These are phyloP conservation scores for Collichthys lucidus DNA, from an alignment of 2,113 vertebrate genomes.

Conservation along the genomic window DNA sequence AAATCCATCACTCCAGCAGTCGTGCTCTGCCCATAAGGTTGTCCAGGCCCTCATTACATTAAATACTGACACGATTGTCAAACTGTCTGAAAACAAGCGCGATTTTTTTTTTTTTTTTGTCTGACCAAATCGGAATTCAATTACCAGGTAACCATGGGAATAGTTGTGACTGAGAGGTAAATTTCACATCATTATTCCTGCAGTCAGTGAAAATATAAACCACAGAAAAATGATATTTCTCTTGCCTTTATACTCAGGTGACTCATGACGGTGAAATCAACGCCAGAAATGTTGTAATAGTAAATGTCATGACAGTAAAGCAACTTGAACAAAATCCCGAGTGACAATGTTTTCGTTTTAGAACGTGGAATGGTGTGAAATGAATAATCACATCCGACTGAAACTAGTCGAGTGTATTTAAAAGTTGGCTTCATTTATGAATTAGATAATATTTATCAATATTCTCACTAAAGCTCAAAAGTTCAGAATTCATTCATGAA, in stretches of 20 bases:
- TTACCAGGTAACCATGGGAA: not conserved
- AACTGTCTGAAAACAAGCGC: conserved; percentile 11
- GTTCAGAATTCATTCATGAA: too few species aligned
- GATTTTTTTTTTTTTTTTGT: too few species aligned
- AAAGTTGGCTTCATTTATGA: too few species aligned
- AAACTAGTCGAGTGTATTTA: not conserved
- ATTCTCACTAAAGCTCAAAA: too few species aligned
- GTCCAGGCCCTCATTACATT: not conserved
- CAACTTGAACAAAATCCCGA: not conserved
- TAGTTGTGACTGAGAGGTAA: not conserved
- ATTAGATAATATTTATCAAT: too few species aligned
- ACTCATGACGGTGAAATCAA: not conserved
- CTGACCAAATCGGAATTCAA: not conserved
- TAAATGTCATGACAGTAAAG: not conserved
- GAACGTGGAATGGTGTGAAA: not conserved
- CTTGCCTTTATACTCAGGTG: not conserved
- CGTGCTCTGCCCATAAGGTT: not conserved
- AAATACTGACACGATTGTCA: conserved; percentile 26
- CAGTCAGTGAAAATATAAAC: not conserved
- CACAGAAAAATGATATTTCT: not conserved
- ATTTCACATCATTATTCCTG: conserved; percentile 16
- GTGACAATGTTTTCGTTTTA: not conserved
- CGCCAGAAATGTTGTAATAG: not conserved
- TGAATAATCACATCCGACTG: not conserved
- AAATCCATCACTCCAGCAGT: not conserved